Conservation (phyloP, 2,113 vertebrate species). For the Sclerurus mexicanus region DNA sequence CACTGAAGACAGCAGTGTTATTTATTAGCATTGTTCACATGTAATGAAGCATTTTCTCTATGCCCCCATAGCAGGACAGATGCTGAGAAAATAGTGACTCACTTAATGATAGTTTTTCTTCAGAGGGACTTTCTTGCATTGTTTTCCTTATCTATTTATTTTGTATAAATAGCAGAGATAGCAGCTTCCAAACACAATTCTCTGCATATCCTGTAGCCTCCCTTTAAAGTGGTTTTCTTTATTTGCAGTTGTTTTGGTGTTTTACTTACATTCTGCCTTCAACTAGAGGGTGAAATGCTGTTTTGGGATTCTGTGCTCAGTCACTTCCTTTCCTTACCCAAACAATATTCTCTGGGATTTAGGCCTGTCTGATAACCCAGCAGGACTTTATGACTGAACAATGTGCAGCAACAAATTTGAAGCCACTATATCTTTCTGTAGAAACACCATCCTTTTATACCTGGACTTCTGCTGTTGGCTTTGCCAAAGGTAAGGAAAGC, state of each 20-base stretch:
- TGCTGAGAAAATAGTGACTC: not conserved
- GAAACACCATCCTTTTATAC: constrained; percentile 74
- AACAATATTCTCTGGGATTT: not conserved
- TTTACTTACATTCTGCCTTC: not conserved
- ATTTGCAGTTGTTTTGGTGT: not conserved
- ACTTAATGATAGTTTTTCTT: not conserved
- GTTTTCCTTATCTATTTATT: not conserved
- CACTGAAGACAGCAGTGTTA: not conserved
- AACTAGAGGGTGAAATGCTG: not conserved
- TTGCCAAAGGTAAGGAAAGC: constrained; percentile 77
- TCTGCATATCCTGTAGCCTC: not conserved
- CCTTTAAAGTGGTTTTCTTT: not conserved
- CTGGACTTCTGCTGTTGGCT: constrained; percentile 84
- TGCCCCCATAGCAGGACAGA: not conserved
- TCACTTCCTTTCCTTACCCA: not conserved
- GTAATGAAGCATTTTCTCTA: not conserved
- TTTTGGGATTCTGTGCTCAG: not conserved
- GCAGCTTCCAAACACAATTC: not conserved
- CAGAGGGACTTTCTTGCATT: not conserved
- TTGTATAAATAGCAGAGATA: not conserved
- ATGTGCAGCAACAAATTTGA: constrained; percentile 81
- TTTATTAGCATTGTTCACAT: not conserved
- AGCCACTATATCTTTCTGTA: constrained; percentile 75
- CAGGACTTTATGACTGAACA: constrained; percentile 90
- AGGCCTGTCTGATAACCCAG: constrained; percentile 85